Conservation (phyloP, 2,888 invertebrate species). For the Harpagoxenus sublaevis region DNA sequence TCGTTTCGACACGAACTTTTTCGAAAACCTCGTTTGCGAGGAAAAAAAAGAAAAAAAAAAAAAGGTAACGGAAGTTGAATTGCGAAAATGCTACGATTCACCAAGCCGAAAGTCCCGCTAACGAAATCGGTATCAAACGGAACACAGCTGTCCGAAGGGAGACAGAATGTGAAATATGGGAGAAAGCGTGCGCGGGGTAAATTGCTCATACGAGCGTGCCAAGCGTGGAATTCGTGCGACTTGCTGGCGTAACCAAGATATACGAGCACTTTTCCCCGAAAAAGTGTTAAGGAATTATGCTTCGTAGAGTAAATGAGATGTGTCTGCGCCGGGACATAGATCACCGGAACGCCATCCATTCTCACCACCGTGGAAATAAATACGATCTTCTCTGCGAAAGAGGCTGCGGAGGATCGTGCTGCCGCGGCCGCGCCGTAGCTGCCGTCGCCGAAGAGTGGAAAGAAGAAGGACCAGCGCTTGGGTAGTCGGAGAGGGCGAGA, state of each 20-base stretch:
- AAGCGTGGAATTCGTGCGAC: constrained; percentile 82
- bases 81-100: background rate
- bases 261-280: constrained; percentile 84
- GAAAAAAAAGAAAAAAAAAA: background rate
- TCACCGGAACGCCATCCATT: constrained; percentile 80
- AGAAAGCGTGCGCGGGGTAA: constrained; percentile 59
- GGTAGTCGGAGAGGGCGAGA: constrained; percentile 57
- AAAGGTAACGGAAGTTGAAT: background rate
- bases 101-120: constrained; percentile 16
- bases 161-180: constrained; percentile 67
- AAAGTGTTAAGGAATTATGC: constrained; percentile 88
- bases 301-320: constrained; percentile 87
- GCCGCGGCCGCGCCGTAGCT: constrained; percentile 7
- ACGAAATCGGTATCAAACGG: constrained; percentile 52
- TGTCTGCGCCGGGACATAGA: constrained; percentile 85
- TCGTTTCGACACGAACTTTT: background rate
- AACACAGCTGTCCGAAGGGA: constrained; percentile 42
- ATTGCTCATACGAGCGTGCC: constrained; percentile 69
- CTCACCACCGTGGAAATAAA: constrained; percentile 83
- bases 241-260: constrained; percentile 83
- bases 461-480: constrained; percentile 36
- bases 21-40: background rate
- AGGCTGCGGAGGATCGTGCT: constrained; percentile 59
- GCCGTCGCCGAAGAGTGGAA: constrained; percentile 53
- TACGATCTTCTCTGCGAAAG: constrained; percentile 80